Evolutionary conservation across 1,140 invertebrate species (phyloP).

Genomic region (Meloidogyne hapla): DNA sequence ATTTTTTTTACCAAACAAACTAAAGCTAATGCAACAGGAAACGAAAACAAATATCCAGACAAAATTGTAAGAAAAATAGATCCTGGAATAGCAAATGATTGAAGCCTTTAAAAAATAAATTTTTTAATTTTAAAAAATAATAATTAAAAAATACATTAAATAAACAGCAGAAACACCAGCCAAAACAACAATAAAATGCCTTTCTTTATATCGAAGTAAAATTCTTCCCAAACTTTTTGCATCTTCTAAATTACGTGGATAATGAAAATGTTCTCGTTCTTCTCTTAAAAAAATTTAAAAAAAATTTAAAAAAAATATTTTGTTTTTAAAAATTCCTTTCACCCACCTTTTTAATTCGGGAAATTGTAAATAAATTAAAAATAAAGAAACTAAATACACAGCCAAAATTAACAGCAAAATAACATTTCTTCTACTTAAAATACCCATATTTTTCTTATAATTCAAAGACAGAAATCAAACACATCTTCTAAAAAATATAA

Average conservation of each 20-base stretch:
- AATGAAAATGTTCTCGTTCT: slow-evolving; percentile 82
- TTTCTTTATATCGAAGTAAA: slow-evolving; percentile 86
- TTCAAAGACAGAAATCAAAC: not conserved
- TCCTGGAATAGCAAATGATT: slow-evolving; percentile 98
- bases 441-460: not conserved
- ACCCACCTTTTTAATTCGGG: slow-evolving; percentile 46
- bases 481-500: not conserved
- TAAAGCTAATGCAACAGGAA: slow-evolving; percentile 80
- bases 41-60: slow-evolving; percentile 93
- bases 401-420: slow-evolving; percentile 28
- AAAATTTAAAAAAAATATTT: slow-evolving; percentile 13
- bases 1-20: slow-evolving; percentile 84
- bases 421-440: slow-evolving; percentile 5
- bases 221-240: slow-evolving; percentile 89
- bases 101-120: slow-evolving; percentile 69
- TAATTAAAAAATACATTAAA: slow-evolving; percentile 77
- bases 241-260: slow-evolving; percentile 90
- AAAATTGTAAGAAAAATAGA: slow-evolving; percentile 96
- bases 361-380: slow-evolving; percentile 41
- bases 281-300: slow-evolving; percentile 69
- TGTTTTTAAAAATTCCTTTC: slow-evolving; percentile 29
- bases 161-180: slow-evolving; percentile 85
- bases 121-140: not conserved
- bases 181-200: slow-evolving; percentile 88
- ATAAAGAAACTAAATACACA: slow-evolving; percentile 23